Base-by-base conservation (phyloP, 2,888 invertebrate species). In the Epinotia ramella region DNA sequence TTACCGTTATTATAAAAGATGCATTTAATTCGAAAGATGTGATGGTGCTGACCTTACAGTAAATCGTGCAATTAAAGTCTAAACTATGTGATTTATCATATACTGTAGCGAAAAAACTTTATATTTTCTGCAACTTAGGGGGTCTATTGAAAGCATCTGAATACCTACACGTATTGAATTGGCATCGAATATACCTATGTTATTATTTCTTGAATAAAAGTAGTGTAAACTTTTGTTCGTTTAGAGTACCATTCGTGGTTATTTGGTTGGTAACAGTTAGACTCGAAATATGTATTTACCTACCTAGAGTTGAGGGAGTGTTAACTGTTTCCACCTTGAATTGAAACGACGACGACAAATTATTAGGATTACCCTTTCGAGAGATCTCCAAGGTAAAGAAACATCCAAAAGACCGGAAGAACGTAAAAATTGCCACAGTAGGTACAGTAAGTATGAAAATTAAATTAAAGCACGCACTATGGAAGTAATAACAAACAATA, bases 351-450 rank as follows among this genome's bases (percentile, higher is more conserved):
- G n/a, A n/a, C 1, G 28, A 9, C n/a, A n/a, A 9, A 49, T 16
- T 64, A 6, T 13, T 33, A n/a, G 7, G n/a, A 7, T 16, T 16
- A n/a, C 5, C 13, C 49, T 49, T 28, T 53, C 24, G n/a, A 66
- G 49, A 49, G 28, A 53, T 49, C 24, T n/a, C 49, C 28, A 53
- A 66, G 66, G 66, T 53, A 28, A 66, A 28, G 46, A 16, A 53
- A 16, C 16, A 16, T 3, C 4, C 16, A 53, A 66, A 33, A 66
- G 5, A 9, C 66, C 66, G 66, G 66, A 66, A 66, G 49, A 53
- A n/a, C 11, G 6, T 64, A 7, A 33, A 28, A 46, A 64, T 64
- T 64, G n/a, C 46, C 20, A 13, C 24, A 40, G 33, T n/a, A n/a
- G n/a, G n/a, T 7, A 33, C 24, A 28, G 24, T 28, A 28, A 28